Evolutionary conservation across 2,888 invertebrate genomes (phyloP), one percentile per base, ranked within the genome.

Genomic region (Hoplodrina blanda): DNA sequence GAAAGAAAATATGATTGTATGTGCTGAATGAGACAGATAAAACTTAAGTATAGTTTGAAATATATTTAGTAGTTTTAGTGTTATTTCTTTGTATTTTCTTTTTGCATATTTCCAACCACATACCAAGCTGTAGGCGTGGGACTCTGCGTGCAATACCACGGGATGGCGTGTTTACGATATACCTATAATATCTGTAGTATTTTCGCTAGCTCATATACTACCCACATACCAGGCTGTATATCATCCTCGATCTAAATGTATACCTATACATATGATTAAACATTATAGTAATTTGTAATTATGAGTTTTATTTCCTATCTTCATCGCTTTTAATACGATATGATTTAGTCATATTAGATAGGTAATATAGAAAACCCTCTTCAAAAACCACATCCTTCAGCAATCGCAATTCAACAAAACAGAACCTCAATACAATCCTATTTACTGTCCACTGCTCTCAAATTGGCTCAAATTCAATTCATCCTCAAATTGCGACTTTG

Each of bases 231-330:
- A 89, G 87, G 85, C 83, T 85, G 81, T 88, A 89, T 90, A 90
- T 90, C 88, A 84, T 76, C 88, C 88, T 88, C 80, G 83, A 87
- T 89, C 90, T 88, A 88, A 90, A 89, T 90, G 89, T 91, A 92
- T 91, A 93, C 90, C 89, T 91, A 92, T 88, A 87, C 87, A 89
- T 91, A 90, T 78, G 76, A 92, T 92, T 91, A 93, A 92, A 93
- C 86, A 86, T 89, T 91, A 93, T 92, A 94, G 93, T 92, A 90
- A 92, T 94, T 94, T 93, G 91, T 92, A 92, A 10, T 8, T 11
- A 33, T 19, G 82, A 62, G 20, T 92, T 90, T 90, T 71, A 87
- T 85, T 89, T 10, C 17, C 0, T 20, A 25, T 49, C 13, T 10
- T 6, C 2, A 33, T 0, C 41, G 13, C 41, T 11, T 3, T 13